These are phyloP conservation scores for Paradisaea rubra DNA, from an alignment of 2,113 vertebrate genomes.

Conservation along the genomic window DNA sequence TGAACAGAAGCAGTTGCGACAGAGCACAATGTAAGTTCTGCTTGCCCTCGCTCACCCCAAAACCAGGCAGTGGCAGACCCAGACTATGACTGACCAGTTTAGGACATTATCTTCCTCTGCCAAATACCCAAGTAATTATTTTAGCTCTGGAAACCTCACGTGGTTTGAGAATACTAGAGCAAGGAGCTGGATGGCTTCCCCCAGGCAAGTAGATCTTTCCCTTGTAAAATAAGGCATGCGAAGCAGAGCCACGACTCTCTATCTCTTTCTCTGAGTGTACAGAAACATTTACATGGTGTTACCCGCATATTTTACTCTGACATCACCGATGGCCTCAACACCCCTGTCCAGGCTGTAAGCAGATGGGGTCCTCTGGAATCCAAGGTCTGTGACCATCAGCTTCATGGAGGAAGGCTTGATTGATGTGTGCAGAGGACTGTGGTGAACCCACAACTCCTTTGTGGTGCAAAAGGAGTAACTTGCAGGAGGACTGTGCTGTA, in stretches of 20 bases:
- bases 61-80: neutral
- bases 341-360: slow-evolving; percentile 30
- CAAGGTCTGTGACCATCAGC: neutral
- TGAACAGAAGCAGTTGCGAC: neutral
- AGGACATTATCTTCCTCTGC: neutral
- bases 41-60: neutral
- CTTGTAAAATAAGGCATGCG: neutral
- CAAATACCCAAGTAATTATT: neutral
- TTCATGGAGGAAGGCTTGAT: neutral
- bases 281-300: neutral
- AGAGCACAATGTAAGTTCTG: neutral
- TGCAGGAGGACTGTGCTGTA: neutral
- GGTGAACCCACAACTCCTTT: slow-evolving; percentile 37
- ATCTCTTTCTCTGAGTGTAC: neutral
- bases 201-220: neutral
- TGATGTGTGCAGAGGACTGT: fast-evolving
- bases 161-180: neutral
- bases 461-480: slow-evolving; percentile 20
- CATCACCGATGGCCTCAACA: neutral
- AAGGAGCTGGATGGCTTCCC: neutral
- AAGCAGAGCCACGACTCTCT: fast-evolving
- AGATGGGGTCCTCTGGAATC: neutral
- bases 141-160: neutral
- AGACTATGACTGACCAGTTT: neutral
- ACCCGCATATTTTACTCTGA: neutral